Evolutionary conservation across 2,113 vertebrate genomes (phyloP), one percentile per base, ranked within the genome.

Genomic region (Notarius lentiginosus): DNA sequence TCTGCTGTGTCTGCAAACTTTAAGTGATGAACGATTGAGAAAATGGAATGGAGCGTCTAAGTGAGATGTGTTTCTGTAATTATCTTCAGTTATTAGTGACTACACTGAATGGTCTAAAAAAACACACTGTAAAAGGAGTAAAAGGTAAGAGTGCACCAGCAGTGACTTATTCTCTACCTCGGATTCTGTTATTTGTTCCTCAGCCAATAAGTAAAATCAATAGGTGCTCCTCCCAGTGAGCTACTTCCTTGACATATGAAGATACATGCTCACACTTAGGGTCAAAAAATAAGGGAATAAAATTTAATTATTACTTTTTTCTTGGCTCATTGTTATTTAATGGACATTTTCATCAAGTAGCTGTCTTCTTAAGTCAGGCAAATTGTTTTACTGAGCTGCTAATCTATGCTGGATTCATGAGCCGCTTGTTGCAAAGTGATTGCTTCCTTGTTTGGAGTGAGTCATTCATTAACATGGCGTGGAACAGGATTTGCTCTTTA

Each of bases 131-230:
- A 30, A 30, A 30, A 30, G 90, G 86, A 95, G 93, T 93, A 93
- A 92, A 90, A 91, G 79, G 76, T 83, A 93, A 93, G 93, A 96
- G 94, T 94, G 95, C 93, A 94, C 95, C 95, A 95, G 95, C 94
- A 94, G 96, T 96, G 95, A 96, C 95, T 95, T 95, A 96, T 94
- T 94, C 92, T 91, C 93, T 94, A 96, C 95, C 95, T 95, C 94
- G 96, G 96, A 95, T 96, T 96, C 96, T 95, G 96, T 96, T 96
- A 97, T 97, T 97, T 96, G 95, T 97, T 96, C 95, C 96, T 96
- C 96, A 96, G 95, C 96, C 96, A 97, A 96, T 97, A 95, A 95
- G 95, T 94, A 96, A 96, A 96, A 97, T 96, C 96, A 96, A 97
- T 97, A 96, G 95, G 93, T 94, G 95, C 94, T 94, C 94, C 94